A percentile compares a stretch with the other conserved stretches of the same genome.
phyloP scores from a whole-genome alignment of 2,797 vertebrate genomes.

The Avahi laniger region DNA sequence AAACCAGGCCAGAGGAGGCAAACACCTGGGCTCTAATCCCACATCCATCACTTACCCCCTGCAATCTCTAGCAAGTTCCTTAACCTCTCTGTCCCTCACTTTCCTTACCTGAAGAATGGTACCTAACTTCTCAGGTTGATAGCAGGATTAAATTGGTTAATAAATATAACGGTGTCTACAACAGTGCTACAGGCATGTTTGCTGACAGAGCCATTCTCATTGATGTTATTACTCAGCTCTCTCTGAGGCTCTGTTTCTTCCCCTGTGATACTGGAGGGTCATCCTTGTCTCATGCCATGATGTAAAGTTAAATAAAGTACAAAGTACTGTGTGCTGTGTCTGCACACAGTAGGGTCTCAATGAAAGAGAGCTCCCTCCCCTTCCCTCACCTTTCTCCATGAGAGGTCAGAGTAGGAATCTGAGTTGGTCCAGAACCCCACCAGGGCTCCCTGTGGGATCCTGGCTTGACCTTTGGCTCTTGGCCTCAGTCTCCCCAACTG shows the following conservation, averaged over 20 bases:
- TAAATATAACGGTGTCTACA: neutral
- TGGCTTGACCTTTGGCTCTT: neutral
- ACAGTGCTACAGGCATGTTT: neutral
- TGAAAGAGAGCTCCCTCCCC: neutral
- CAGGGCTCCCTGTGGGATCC: neutral
- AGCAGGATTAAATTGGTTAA: neutral
- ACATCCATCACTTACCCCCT: neutral
- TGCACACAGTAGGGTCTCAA: neutral
- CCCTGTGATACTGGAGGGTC: neutral
- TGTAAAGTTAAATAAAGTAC: neutral
- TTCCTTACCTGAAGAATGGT: neutral
- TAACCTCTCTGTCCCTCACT: neutral
- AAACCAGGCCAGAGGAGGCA: neutral
- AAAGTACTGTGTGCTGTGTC: neutral
- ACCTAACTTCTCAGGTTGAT: neutral
- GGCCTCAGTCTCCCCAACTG: conserved; percentile 1
- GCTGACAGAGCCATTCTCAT: neutral
- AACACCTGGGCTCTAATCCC: neutral
- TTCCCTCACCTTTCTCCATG: neutral
- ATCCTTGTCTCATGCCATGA: neutral
- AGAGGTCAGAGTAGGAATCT: neutral
- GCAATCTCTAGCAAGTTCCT: neutral
- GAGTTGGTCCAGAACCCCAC: neutral
- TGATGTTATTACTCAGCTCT: neutral
- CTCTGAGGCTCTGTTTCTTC: neutral